Conservation (phyloP, 2,797 vertebrate genomes). For the Danionella dracula region DNA sequence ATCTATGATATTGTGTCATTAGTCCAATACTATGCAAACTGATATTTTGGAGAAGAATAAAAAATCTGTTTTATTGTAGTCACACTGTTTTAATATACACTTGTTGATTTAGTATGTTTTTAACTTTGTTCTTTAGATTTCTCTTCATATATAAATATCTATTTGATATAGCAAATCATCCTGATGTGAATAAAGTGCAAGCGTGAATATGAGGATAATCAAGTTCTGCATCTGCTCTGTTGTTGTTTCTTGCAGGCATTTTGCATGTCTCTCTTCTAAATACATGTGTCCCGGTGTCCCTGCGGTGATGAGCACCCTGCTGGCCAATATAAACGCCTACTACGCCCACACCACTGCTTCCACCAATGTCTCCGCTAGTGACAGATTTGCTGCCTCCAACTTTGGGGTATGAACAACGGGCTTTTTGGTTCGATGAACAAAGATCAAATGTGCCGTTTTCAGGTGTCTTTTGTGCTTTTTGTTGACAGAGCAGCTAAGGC, state of each 20-base stretch:
- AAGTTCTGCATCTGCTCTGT: background rate
- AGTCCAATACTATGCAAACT: too few relatives aligned
- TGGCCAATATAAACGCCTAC: slow-evolving; percentile 98
- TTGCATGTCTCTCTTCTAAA: slow-evolving; percentile 96
- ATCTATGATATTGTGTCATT: too few relatives aligned
- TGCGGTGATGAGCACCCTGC: slow-evolving; percentile 94
- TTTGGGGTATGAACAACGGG: slow-evolving; percentile 79
- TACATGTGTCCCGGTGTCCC: slow-evolving; percentile 98
- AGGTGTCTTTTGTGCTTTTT: background rate
- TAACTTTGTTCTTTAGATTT: too few relatives aligned
- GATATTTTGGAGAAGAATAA: too few relatives aligned
- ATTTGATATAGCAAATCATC: too few relatives aligned
- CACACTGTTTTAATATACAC: too few relatives aligned
- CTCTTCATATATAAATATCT: too few relatives aligned
- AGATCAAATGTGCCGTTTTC: too few relatives aligned
- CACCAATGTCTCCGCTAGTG: slow-evolving; percentile 94
- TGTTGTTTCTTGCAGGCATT: slow-evolving; percentile 74
- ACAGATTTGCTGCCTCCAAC: slow-evolving; percentile 94
- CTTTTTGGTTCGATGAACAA: too few relatives aligned
- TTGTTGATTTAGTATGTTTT: too few relatives aligned
- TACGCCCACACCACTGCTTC: slow-evolving; percentile 97
- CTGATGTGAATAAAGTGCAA: too few relatives aligned
- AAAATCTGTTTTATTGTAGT: too few relatives aligned
- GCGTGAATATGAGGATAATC: background rate
- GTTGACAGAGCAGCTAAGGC: background rate